Evolutionary conservation across 2,113 vertebrate genomes (phyloP).

Genomic region (Cyprinodon tularosa): DNA sequence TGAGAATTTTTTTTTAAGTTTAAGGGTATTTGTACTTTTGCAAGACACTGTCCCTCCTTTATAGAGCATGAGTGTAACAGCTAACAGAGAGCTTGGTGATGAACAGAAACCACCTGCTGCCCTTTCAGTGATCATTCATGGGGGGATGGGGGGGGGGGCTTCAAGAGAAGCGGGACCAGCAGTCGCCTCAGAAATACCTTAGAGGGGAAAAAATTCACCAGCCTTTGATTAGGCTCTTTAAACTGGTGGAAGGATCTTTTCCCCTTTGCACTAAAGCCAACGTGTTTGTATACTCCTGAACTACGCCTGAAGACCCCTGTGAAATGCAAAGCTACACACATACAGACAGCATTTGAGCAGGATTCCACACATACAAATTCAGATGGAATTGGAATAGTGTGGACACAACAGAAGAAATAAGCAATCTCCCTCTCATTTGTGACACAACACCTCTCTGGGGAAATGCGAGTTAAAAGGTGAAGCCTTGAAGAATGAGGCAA

Average conservation of each 20-base stretch:
- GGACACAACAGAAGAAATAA: conserved; percentile 44
- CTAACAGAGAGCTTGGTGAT: conserved; percentile 40
- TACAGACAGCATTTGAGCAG: not conserved
- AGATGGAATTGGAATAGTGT: not conserved
- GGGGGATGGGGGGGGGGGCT: conserved; percentile 11
- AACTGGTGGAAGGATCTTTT: conserved; percentile 47
- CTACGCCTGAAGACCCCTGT: conserved; percentile 42
- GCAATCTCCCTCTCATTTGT: conserved; percentile 42
- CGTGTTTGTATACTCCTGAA: conserved; percentile 41
- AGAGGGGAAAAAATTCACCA: conserved; percentile 49
- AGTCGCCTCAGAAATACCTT: conserved; percentile 49
- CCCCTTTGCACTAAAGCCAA: conserved; percentile 17
- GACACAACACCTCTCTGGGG: conserved; percentile 44
- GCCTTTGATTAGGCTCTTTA: conserved; percentile 69
- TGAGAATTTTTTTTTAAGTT: not conserved
- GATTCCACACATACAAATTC: not conserved
- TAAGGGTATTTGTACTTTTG: not conserved
- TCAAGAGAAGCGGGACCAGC: conserved; percentile 25
- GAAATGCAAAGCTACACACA: conserved; percentile 12
- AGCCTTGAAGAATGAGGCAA: conserved; percentile 39
- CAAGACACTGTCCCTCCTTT: not conserved
- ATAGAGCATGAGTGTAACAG: conserved; percentile 22
- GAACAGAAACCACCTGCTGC: conserved; percentile 56
- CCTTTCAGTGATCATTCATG: conserved; percentile 65
- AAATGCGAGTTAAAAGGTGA: conserved; percentile 44